Conservation (phyloP, 2,888 invertebrate genomes). For the Drosophila helvetica region DNA sequence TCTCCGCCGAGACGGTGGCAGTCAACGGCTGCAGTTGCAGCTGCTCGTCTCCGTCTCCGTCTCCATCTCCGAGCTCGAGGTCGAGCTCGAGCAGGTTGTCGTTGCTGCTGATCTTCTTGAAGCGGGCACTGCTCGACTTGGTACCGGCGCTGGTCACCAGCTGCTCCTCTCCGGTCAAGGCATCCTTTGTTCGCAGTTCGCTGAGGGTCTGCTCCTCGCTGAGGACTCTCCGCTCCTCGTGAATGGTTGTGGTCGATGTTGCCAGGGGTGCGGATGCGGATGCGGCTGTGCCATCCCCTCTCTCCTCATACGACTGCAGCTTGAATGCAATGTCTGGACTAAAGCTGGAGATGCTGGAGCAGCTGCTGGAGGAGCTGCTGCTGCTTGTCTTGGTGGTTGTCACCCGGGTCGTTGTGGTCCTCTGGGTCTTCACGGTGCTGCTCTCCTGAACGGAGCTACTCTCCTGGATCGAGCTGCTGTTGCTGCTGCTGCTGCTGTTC, state of each 20-base stretch:
- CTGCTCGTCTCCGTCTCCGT: too few relatives aligned
- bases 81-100: slow-evolving; percentile 76
- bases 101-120: slow-evolving; percentile 80
- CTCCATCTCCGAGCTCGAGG: slow-evolving; percentile 45
- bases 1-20: slow-evolving; percentile 82
- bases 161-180: slow-evolving; percentile 78
- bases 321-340: slow-evolving; percentile 67
- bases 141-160: slow-evolving; percentile 76
- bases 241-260: slow-evolving; percentile 61
- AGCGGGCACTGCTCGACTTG: slow-evolving; percentile 76
- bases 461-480: slow-evolving; percentile 32
- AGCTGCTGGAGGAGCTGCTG: slow-evolving; percentile 29
- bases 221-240: slow-evolving; percentile 78
- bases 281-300: slow-evolving; percentile 50
- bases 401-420: slow-evolving; percentile 61
- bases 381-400: slow-evolving; percentile 64
- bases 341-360: slow-evolving; percentile 18
- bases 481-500: too few relatives aligned
- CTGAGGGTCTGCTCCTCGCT: slow-evolving; percentile 77
- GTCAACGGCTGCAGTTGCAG: slow-evolving; percentile 79
- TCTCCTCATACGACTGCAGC: slow-evolving; percentile 77
- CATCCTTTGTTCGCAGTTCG: slow-evolving; percentile 73
- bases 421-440: slow-evolving; percentile 46
- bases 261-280: slow-evolving; percentile 4
- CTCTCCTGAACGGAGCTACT: slow-evolving; percentile 28